A percentile compares a stretch with the other conserved stretches of the same genome.
phyloP scores from a whole-genome alignment of 2,113 vertebrate species.

The Calyptomena viridis region DNA sequence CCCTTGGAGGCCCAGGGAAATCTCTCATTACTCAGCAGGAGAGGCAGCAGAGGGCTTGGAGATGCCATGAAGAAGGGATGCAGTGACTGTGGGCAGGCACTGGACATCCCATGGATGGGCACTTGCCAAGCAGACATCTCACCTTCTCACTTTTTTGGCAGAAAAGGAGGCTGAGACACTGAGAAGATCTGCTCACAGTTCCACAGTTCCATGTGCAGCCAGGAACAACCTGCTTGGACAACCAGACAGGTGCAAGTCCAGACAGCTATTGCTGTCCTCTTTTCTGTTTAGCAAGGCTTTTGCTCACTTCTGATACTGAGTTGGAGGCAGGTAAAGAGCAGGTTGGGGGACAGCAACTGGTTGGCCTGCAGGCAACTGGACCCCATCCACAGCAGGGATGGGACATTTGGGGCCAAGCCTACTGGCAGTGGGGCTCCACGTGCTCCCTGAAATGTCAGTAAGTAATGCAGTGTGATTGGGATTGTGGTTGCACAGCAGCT shows the following conservation, averaged over 20 bases:
- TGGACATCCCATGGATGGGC: not conserved
- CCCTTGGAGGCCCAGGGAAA: slow-evolving; percentile 43
- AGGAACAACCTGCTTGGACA: not conserved
- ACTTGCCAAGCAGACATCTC: not conserved
- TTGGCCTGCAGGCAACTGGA: not conserved
- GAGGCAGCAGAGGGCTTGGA: not conserved
- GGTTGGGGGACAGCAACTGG: not conserved
- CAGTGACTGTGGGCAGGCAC: not conserved
- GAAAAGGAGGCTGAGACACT: not conserved
- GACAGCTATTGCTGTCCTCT: not conserved
- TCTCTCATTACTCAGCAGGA: slow-evolving; percentile 61
- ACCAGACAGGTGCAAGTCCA: not conserved
- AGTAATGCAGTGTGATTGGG: slow-evolving; percentile 32
- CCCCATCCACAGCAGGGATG: not conserved
- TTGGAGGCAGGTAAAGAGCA: slow-evolving; percentile 17
- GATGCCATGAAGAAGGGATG: not conserved
- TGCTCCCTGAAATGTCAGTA: slow-evolving; percentile 57
- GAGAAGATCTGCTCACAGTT: not conserved
- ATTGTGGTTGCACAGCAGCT: slow-evolving; percentile 4
- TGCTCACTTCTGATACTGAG: not conserved
- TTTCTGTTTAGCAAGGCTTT: not conserved
- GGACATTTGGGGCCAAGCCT: not conserved
- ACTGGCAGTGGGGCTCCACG: not conserved
- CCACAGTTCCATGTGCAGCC: not conserved
- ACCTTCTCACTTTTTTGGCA: not conserved